phyloP scores from a whole-genome alignment of 2,797 vertebrate species.

The Lates japonicus region DNA sequence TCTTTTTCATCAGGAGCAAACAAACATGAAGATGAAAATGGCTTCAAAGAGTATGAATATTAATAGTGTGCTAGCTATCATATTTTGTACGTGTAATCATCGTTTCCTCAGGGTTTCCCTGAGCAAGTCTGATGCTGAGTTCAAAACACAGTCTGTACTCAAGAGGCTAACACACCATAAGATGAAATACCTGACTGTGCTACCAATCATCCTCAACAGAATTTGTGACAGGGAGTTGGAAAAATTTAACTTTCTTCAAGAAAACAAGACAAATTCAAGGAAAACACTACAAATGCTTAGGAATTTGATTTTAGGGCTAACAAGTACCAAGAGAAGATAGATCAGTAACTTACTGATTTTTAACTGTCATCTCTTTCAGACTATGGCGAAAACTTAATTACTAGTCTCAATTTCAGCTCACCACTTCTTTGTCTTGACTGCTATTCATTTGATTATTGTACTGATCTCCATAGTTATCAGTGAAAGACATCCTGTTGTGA shows the following conservation, averaged over 20 bases:
- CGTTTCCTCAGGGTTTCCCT: slow-evolving; percentile 83
- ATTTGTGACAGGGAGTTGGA: slow-evolving; percentile 53
- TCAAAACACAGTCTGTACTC: slow-evolving; percentile 80
- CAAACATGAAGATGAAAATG: slow-evolving; percentile 86
- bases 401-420: not conserved
- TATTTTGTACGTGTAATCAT: slow-evolving; percentile 81
- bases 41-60: slow-evolving; percentile 88
- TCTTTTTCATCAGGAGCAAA: slow-evolving; percentile 90
- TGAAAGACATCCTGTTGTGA: not conserved
- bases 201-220: slow-evolving; percentile 62
- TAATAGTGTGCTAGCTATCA: slow-evolving; percentile 76
- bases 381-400: not conserved
- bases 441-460: slow-evolving; percentile 7
- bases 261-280: slow-evolving; percentile 37
- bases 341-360: slow-evolving; percentile 1
- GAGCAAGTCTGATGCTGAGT: slow-evolving; percentile 80
- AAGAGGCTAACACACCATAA: slow-evolving; percentile 69
- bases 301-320: slow-evolving; percentile 4
- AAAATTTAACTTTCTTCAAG: slow-evolving; percentile 49
- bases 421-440: not conserved
- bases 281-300: slow-evolving; percentile 28
- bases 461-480: not conserved
- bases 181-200: slow-evolving; percentile 82
- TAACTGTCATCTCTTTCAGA: slow-evolving; percentile 1
- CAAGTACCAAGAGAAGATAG: not conserved